Evolutionary conservation across 2,113 vertebrate genomes (phyloP).

Genomic region (Coptodon bakossiorum): DNA sequence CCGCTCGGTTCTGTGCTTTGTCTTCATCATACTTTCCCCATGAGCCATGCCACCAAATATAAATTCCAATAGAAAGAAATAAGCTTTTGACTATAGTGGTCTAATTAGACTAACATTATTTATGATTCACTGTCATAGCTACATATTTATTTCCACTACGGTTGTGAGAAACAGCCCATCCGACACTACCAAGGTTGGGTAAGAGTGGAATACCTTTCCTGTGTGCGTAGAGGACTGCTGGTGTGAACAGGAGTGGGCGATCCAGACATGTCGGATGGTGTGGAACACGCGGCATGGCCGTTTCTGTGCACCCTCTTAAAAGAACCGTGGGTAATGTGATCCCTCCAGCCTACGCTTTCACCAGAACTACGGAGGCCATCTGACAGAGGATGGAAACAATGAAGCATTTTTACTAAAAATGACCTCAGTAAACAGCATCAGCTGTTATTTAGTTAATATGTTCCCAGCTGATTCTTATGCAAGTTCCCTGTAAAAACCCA

Average conservation of each 20-base stretch:
- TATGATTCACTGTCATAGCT: background rate
- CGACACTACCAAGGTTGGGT: background rate
- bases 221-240: slow-evolving; percentile 79
- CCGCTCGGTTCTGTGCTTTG: background rate
- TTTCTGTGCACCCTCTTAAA: slow-evolving; percentile 70
- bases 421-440: background rate
- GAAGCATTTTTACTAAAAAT: background rate
- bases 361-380: slow-evolving; percentile 61
- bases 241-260: slow-evolving; percentile 77
- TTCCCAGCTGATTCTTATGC: background rate
- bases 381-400: background rate
- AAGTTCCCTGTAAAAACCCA: background rate
- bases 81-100: background rate
- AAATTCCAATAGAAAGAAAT: background rate
- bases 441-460: background rate
- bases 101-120: background rate
- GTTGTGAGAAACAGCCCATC: background rate
- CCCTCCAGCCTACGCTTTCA: slow-evolving; percentile 75
- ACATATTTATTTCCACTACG: background rate
- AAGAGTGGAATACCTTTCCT: slow-evolving; percentile 72
- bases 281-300: slow-evolving; percentile 58
- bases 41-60: background rate
- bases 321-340: slow-evolving; percentile 72
- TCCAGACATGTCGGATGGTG: slow-evolving; percentile 73
- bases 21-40: background rate